Evolutionary conservation across 2,113 vertebrate species (phyloP).

Genomic region (Ceuthmochares aereus): DNA sequence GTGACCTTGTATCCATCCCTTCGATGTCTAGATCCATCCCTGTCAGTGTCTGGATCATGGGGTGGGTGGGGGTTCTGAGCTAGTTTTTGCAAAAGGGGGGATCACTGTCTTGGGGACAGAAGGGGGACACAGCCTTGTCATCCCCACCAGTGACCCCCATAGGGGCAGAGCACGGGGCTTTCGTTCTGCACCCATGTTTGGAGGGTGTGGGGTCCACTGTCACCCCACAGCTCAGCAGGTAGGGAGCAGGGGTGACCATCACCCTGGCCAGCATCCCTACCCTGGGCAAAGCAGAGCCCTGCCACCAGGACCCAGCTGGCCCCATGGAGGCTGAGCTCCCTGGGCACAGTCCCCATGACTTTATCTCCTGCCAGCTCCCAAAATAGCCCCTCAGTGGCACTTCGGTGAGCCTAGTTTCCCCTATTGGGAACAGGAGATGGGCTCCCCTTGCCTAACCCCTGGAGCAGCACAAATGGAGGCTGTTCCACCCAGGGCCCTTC

Average conservation of each 20-base stretch:
- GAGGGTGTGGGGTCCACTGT: neutral
- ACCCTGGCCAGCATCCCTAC: neutral
- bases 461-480: accelerated
- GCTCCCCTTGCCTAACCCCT: neutral
- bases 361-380: neutral
- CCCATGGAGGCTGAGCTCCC: neutral
- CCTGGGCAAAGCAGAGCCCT: neutral
- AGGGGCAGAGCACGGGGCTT: neutral
- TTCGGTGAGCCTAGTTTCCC: neutral
- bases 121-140: neutral
- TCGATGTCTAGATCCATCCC: too few species aligned
- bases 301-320: accelerated
- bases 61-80: neutral
- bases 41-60: neutral
- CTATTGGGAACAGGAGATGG: neutral
- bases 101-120: neutral
- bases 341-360: neutral
- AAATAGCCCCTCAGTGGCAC: neutral
- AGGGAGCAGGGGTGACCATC: neutral
- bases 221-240: accelerated
- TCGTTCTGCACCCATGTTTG: neutral
- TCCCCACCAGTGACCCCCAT: accelerated
- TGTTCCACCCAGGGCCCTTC: neutral
- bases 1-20: too few species aligned
- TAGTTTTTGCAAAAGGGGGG: neutral